phyloP scores from a whole-genome alignment of 2,113 vertebrate species.

The Dipodomys ordii region DNA sequence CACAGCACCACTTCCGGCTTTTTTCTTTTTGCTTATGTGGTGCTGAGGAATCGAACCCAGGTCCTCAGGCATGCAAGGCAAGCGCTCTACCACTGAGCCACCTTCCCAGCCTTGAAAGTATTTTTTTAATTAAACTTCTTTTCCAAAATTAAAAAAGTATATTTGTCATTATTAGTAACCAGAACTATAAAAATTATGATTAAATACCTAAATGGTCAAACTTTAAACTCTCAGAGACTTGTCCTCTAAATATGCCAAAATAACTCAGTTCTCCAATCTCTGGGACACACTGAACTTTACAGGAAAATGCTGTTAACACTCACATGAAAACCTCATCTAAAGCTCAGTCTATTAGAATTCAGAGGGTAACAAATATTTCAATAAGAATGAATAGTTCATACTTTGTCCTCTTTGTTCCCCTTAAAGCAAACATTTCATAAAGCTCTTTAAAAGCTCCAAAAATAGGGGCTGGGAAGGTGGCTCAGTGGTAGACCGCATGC shows the following conservation, averaged over 20 bases:
- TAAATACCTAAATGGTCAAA: conserved; percentile 7
- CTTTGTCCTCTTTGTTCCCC: conserved; percentile 27
- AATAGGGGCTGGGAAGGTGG: too few relatives aligned
- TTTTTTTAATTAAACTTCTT: conserved; percentile 76
- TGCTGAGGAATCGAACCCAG: too few relatives aligned
- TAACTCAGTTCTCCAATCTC: conserved; percentile 47
- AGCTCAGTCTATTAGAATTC: neutral
- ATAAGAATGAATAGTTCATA: neutral
- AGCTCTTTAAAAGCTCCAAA: conserved; percentile 29
- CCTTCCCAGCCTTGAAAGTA: conserved; percentile 50
- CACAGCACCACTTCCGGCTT: too few relatives aligned
- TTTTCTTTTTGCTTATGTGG: too few relatives aligned
- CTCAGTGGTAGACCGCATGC: too few relatives aligned
- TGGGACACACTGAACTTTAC: neutral
- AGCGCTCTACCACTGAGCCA: too few relatives aligned
- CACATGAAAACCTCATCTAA: conserved; percentile 45
- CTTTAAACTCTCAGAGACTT: conserved; percentile 36
- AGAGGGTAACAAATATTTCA: neutral
- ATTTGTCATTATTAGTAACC: conserved; percentile 31
- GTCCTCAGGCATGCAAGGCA: too few relatives aligned
- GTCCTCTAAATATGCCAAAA: conserved; percentile 23
- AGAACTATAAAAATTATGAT: conserved; percentile 46
- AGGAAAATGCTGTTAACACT: neutral
- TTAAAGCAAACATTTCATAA: conserved; percentile 28
- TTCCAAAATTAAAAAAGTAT: conserved; percentile 55